These are phyloP conservation scores for Boleophthalmus pectinirostris DNA, from an alignment of 2,113 vertebrate genomes.

Conservation along the genomic window DNA sequence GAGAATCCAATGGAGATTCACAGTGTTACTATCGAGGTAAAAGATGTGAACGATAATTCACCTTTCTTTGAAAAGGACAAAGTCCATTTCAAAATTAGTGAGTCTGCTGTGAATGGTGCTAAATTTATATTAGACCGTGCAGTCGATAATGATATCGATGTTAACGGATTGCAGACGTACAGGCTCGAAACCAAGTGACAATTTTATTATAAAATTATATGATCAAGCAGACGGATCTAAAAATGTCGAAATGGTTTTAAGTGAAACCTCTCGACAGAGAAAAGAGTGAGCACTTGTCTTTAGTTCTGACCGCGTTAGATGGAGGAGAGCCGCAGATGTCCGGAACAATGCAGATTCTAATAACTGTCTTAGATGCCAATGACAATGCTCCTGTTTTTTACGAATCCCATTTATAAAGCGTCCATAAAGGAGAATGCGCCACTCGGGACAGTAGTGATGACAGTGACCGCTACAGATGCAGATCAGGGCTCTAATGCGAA, in stretches of 20 bases:
- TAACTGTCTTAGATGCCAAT: constrained; percentile 56
- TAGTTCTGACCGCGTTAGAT: constrained; percentile 57
- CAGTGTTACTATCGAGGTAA: constrained; percentile 65
- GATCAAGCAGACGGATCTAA: constrained; percentile 35
- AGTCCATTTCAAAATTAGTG: constrained; percentile 68
- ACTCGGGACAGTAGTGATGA: constrained; percentile 33
- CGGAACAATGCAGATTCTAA: constrained; percentile 32
- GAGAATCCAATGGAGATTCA: constrained; percentile 76
- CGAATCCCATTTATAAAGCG: constrained; percentile 57
- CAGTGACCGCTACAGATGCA: constrained; percentile 72
- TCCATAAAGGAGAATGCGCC: constrained; percentile 61
- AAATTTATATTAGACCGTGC: constrained; percentile 73
- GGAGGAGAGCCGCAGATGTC: constrained; percentile 48
- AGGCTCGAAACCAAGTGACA: constrained; percentile 54
- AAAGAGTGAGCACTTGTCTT: constrained; percentile 3
- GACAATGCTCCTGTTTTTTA: constrained; percentile 68
- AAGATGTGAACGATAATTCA: constrained; percentile 77
- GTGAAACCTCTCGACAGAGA: constrained; percentile 52
- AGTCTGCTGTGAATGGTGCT: constrained; percentile 55
- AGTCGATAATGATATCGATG: constrained; percentile 73
- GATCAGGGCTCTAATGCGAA: constrained; percentile 74
- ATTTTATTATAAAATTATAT: constrained; percentile 57
- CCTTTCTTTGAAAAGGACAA: constrained; percentile 65
- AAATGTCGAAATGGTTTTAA: constrained; percentile 55
- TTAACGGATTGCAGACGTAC: constrained; percentile 73